phyloP scores from a whole-genome alignment of 2,797 vertebrate genomes.

The Xenopus petersii region DNA sequence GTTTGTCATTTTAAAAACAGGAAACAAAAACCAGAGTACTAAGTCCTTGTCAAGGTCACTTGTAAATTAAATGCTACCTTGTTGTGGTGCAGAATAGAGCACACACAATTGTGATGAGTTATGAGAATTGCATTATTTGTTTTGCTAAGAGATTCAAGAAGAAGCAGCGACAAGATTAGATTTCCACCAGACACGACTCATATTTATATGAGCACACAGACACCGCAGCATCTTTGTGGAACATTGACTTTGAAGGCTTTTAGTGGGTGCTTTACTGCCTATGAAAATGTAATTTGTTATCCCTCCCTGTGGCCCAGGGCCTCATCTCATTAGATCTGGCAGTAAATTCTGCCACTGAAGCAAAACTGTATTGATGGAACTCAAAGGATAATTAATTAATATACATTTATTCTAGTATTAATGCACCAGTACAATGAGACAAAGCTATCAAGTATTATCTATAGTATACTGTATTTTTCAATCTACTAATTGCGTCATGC shows the following conservation, averaged over 20 bases:
- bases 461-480: not conserved
- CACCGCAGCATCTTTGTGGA: not conserved
- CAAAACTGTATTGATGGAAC: not conserved
- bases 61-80: not conserved
- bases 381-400: not conserved
- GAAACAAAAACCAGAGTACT: not conserved
- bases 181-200: slow-evolving; percentile 5
- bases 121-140: slow-evolving; percentile 24
- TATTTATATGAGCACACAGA: slow-evolving; percentile 10
- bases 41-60: not conserved
- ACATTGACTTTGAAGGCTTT: slow-evolving; percentile 26
- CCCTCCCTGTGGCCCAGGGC: not conserved
- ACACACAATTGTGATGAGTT: slow-evolving; percentile 1
- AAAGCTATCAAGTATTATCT: not conserved
- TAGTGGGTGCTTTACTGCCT: slow-evolving; percentile 22
- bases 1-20: too few relatives aligned
- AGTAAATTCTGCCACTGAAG: not conserved
- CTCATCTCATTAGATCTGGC: slow-evolving; percentile 6
- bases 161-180: slow-evolving; percentile 6
- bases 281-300: slow-evolving; percentile 6
- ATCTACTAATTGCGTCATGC: too few relatives aligned
- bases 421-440: not conserved
- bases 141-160: slow-evolving; percentile 35
- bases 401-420: not conserved
- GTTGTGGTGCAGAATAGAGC: not conserved